Conservation (phyloP, 2,113 vertebrate species). For the Sisor rabdophorus region DNA sequence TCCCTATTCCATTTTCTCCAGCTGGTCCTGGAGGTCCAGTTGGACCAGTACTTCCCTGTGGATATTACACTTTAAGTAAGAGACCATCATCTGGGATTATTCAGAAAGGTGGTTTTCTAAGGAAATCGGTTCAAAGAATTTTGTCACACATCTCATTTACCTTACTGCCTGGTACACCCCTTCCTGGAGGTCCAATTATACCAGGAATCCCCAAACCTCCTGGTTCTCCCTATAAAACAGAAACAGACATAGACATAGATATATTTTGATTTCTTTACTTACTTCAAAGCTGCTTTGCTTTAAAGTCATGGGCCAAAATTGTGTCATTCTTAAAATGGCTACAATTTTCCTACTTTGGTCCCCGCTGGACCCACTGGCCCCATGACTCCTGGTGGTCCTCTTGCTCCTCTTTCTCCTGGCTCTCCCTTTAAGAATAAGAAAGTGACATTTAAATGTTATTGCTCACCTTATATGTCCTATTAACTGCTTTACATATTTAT, state of each 20-base stretch:
- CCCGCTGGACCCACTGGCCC: slow-evolving; percentile 64
- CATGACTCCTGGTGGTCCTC: slow-evolving; percentile 59
- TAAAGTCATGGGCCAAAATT: too few relatives aligned
- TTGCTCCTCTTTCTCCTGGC: slow-evolving; percentile 64
- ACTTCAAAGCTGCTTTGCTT: background rate
- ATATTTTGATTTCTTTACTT: background rate
- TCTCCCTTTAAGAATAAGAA: slow-evolving; percentile 60
- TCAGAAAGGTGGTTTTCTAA: background rate
- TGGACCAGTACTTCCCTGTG: slow-evolving; percentile 77
- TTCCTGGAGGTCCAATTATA: slow-evolving; percentile 54
- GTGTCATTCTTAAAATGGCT: too few relatives aligned
- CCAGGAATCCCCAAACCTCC: slow-evolving; percentile 63
- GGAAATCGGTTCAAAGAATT: background rate
- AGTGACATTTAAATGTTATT: background rate
- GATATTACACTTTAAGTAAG: background rate
- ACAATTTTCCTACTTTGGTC: slow-evolving; percentile 56
- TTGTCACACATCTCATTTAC: slow-evolving; percentile 38
- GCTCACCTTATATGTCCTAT: background rate
- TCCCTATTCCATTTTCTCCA: slow-evolving; percentile 68
- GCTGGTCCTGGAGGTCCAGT: slow-evolving; percentile 67
- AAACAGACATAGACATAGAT: background rate
- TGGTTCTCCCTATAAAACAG: slow-evolving; percentile 60
- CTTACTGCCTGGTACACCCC: slow-evolving; percentile 64
- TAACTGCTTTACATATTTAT: background rate
- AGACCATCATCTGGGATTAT: background rate